phyloP scores from a whole-genome alignment of 1,140 invertebrate species.

The Pomacea maculata region DNA sequence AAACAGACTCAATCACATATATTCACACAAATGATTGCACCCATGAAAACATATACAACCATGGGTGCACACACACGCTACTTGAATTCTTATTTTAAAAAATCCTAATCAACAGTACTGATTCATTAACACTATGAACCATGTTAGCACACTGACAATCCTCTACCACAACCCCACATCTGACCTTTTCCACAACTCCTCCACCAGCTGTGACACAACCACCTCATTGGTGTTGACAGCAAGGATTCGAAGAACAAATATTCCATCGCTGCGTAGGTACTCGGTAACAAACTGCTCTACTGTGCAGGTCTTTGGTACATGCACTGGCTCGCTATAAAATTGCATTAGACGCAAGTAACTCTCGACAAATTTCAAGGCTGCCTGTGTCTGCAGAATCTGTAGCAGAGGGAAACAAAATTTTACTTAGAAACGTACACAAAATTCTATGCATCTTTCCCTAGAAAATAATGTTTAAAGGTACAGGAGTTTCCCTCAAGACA shows the following conservation, averaged over 20 bases:
- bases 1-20: no score
- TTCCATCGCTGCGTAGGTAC: constrained; percentile 40
- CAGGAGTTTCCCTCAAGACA: no score
- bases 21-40: no score
- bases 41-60: no score
- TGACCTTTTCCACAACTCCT: constrained; percentile 14
- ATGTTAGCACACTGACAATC: neutral
- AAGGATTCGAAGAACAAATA: constrained; percentile 43
- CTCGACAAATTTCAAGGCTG: constrained; percentile 24
- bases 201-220: constrained; percentile 26
- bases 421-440: neutral
- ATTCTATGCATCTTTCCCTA: no score
- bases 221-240: constrained; percentile 41
- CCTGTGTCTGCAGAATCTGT: constrained; percentile 17
- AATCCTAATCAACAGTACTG: no score
- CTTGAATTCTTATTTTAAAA: no score
- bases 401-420: neutral
- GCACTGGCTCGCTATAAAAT: neutral
- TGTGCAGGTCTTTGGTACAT: constrained; percentile 15
- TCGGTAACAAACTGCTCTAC: constrained; percentile 29
- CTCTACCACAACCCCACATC: neutral
- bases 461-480: no score
- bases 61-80: no score
- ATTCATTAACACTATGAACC: neutral
- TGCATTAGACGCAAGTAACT: constrained; percentile 35